Evolutionary conservation across 2,113 vertebrate genomes (phyloP).

Genomic region (Hippocampus zosterae): DNA sequence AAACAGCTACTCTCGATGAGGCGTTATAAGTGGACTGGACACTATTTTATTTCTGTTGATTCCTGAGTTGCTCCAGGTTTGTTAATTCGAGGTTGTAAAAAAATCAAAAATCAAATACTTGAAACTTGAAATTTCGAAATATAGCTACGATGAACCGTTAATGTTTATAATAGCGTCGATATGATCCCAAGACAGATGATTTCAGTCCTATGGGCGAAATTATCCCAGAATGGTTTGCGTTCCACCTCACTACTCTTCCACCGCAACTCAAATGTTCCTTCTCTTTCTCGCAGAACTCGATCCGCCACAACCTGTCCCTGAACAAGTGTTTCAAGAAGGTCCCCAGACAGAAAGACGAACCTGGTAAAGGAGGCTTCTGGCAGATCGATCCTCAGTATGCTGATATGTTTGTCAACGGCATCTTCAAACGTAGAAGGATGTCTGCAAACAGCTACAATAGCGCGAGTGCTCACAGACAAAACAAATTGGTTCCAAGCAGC

Average conservation of each 20-base stretch:
- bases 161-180: too few species aligned
- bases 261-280: background rate
- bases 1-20: too few species aligned
- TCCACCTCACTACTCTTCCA: background rate
- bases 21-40: too few species aligned
- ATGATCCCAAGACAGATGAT: too few species aligned
- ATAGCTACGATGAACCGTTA: too few species aligned
- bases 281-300: conserved; percentile 79
- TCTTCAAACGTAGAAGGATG: conserved; percentile 77
- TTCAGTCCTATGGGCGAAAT: too few species aligned
- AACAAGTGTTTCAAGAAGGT: conserved; percentile 96
- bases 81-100: too few species aligned
- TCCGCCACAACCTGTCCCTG: conserved; percentile 89
- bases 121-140: too few species aligned
- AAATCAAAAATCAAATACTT: too few species aligned
- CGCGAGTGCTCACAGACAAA: conserved; percentile 49
- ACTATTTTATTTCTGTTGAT: too few species aligned
- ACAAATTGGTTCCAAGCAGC: conserved; percentile 57
- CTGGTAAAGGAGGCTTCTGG: conserved; percentile 89
- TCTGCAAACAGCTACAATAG: conserved; percentile 65
- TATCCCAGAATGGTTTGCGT: too few species aligned
- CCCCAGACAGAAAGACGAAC: conserved; percentile 86
- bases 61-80: too few species aligned
- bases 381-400: conserved; percentile 81
- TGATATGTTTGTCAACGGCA: conserved; percentile 79